A percentile compares a stretch with the other conserved stretches of the same genome.
These are phyloP conservation scores for Automeris io DNA, from an alignment of 2,888 invertebrate genomes.

Conservation along the genomic window DNA sequence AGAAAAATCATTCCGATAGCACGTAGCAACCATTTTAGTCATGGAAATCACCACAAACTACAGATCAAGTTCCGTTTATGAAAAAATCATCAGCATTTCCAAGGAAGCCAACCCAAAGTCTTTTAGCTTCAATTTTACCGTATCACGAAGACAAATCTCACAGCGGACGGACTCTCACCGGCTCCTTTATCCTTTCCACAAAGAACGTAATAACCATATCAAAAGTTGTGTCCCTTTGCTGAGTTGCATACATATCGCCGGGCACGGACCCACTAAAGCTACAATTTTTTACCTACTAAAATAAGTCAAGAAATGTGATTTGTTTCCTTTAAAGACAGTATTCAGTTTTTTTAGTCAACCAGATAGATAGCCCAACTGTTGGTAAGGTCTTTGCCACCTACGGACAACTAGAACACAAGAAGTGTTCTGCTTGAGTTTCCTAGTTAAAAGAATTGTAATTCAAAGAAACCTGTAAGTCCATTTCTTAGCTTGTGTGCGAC, in stretches of 20 bases:
- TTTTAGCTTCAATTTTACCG: slow-evolving; percentile 63
- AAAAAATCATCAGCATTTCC: slow-evolving; percentile 56
- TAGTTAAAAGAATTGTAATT: too few relatives aligned
- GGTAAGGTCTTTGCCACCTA: too few relatives aligned
- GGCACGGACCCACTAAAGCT: slow-evolving; percentile 25
- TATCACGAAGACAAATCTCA: slow-evolving; percentile 71
- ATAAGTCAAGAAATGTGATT: slow-evolving; percentile 67
- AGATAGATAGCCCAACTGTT: too few relatives aligned
- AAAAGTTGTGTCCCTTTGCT: slow-evolving; percentile 71
- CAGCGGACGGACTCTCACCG: slow-evolving; percentile 48
- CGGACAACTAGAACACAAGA: too few relatives aligned
- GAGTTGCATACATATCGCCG: slow-evolving; percentile 69
- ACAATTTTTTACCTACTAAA: slow-evolving; percentile 60
- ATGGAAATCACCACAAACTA: slow-evolving; percentile 48
- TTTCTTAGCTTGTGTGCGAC: too few relatives aligned
- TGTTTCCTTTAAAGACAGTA: slow-evolving; percentile 68
- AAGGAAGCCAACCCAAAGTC: slow-evolving; percentile 49
- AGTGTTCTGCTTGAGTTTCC: too few relatives aligned
- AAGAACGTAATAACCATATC: slow-evolving; percentile 77
- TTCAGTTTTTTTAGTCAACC: too few relatives aligned
- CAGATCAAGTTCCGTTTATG: slow-evolving; percentile 53
- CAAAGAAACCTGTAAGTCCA: too few relatives aligned
- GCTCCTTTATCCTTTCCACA: slow-evolving; percentile 62
- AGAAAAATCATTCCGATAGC: too few relatives aligned
- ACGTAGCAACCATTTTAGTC: slow-evolving; percentile 52